phyloP scores from a whole-genome alignment of 2,113 vertebrate species.

The Campylomormyrus numenius region DNA sequence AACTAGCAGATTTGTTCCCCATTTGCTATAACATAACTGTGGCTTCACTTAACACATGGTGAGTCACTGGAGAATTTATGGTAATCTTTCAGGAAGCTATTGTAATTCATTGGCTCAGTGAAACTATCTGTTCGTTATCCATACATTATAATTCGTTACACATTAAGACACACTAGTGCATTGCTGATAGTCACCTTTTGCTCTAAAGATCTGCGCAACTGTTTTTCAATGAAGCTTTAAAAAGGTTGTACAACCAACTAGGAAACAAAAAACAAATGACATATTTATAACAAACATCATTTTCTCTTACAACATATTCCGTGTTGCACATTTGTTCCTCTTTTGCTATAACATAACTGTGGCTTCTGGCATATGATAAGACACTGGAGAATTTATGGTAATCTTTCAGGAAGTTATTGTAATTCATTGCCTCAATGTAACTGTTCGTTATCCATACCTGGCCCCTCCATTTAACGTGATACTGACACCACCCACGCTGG shows the following conservation, averaged over 20 bases:
- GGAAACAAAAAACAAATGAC: conserved; percentile 21
- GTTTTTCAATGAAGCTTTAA: conserved; percentile 43
- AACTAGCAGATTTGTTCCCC: neutral
- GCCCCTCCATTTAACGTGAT: conserved; percentile 59
- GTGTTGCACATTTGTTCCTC: neutral
- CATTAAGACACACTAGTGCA: neutral
- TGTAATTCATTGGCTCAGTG: neutral
- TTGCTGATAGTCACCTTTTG: conserved; percentile 48
- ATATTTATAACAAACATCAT: neutral
- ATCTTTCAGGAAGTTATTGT: neutral
- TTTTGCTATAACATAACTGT: neutral
- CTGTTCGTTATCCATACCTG: conserved; percentile 41
- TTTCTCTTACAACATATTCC: neutral
- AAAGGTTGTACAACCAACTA: conserved; percentile 68
- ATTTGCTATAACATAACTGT: neutral
- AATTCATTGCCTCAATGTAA: neutral
- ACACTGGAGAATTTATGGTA: too few relatives aligned
- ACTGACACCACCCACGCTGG: conserved; percentile 31
- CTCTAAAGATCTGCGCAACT: conserved; percentile 42
- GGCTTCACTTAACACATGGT: neutral
- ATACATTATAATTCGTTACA: neutral
- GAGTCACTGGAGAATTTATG: neutral
- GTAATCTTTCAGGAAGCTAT: neutral
- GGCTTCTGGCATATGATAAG: neutral
- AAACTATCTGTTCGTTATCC: too few relatives aligned